Conservation (phyloP, 2,797 vertebrate species). For the Sebastes diploproa region DNA sequence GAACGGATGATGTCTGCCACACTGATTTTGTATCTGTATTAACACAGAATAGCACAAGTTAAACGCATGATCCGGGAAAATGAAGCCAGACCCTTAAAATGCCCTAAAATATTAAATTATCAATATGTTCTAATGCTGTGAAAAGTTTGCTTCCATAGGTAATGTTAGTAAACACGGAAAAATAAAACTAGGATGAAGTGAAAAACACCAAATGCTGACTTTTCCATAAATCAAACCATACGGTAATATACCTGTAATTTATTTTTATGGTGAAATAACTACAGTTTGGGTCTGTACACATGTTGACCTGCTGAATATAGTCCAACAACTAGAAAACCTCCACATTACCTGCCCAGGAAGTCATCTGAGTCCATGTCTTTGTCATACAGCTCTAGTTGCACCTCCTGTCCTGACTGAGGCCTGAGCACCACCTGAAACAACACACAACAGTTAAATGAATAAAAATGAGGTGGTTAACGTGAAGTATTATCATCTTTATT, state of each 20-base stretch:
- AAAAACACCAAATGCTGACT: neutral
- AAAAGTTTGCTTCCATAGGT: neutral
- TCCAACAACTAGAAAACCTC: neutral
- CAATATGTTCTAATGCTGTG: neutral
- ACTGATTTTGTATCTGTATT: slow-evolving; percentile 82
- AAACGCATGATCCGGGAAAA: neutral
- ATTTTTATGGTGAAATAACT: neutral
- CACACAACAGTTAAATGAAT: neutral
- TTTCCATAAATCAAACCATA: neutral
- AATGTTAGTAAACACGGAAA: neutral
- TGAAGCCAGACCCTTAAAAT: neutral
- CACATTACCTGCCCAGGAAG: slow-evolving; percentile 88
- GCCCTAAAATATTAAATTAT: neutral
- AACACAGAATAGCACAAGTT: neutral
- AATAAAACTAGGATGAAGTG: neutral
- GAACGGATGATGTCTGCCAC: slow-evolving; percentile 81
- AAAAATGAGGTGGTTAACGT: neutral
- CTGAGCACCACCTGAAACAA: slow-evolving; percentile 82
- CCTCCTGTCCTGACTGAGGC: slow-evolving; percentile 82
- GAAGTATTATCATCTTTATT: neutral
- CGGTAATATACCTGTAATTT: neutral
- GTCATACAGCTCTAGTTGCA: slow-evolving; percentile 88
- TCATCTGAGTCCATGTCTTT: slow-evolving; percentile 94
- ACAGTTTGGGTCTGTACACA: neutral
- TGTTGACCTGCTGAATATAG: neutral